Evolutionary conservation across 2,888 invertebrate species (phyloP).

Genomic region (Lumbricus terrestris): DNA sequence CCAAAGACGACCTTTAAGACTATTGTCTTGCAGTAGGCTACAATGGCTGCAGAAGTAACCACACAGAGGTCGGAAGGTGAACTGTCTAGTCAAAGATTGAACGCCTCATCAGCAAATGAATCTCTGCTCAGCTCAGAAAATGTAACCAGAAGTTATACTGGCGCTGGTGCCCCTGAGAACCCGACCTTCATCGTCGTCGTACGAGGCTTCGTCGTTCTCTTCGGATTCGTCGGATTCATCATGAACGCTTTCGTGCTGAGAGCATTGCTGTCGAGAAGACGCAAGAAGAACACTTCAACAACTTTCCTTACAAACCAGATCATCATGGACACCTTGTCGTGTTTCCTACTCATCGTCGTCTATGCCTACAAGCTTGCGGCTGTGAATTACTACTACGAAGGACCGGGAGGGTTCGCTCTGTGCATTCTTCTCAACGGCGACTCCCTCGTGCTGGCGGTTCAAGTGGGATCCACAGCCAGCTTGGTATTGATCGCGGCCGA

Average conservation of each 20-base stretch:
- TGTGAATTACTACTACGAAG: not conserved
- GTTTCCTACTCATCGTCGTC: not conserved
- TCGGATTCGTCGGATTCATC: not conserved
- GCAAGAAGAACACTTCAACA: not conserved
- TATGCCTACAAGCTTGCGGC: not conserved
- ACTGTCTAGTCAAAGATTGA: not conserved
- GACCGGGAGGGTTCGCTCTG: not conserved
- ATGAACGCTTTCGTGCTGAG: not conserved
- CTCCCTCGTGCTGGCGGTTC: not conserved
- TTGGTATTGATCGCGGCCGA: not conserved
- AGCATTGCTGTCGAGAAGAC: not conserved
- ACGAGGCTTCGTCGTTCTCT: not conserved
- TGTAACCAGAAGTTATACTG: not conserved
- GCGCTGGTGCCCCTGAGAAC: not conserved
- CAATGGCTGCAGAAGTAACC: not conserved
- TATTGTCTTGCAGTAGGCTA: not conserved
- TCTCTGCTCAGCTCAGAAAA: not conserved
- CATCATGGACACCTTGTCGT: constrained; percentile 10
- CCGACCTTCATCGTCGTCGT: not conserved
- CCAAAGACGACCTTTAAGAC: not conserved
- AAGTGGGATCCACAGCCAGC: not conserved
- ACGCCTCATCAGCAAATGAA: not conserved
- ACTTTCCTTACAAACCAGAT: not conserved
- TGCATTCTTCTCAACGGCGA: not conserved
- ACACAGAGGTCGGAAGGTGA: not conserved